Conservation (phyloP, 2,113 vertebrate species). For the Caranx ignobilis region DNA sequence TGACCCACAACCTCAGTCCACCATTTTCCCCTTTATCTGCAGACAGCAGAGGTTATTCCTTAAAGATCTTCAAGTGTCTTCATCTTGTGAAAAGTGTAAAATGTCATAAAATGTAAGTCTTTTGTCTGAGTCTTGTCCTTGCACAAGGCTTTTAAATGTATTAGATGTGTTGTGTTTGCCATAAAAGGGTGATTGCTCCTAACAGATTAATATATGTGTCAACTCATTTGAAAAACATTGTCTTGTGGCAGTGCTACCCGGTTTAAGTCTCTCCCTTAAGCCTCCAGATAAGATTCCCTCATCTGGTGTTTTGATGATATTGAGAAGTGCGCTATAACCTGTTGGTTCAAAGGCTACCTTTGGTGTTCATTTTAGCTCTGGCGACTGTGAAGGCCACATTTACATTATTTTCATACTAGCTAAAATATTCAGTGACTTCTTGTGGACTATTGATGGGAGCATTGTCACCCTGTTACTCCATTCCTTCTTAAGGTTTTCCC, state of each 20-base stretch:
- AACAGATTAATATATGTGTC: not conserved
- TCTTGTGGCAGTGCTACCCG: not conserved
- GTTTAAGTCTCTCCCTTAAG: not conserved
- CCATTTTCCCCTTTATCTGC: not conserved
- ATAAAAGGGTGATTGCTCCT: not conserved
- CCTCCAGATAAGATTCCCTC: too few relatives aligned
- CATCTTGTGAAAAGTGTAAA: slow-evolving; percentile 11
- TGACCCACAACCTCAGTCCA: not conserved
- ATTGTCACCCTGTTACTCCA: too few relatives aligned
- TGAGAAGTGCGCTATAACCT: too few relatives aligned
- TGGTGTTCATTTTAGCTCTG: too few relatives aligned
- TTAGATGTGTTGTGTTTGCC: slow-evolving; percentile 3
- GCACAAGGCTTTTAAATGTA: not conserved
- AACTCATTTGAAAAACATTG: not conserved
- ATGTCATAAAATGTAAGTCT: slow-evolving; percentile 26
- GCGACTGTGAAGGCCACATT: too few relatives aligned
- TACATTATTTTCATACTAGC: too few relatives aligned
- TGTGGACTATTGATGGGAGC: too few relatives aligned
- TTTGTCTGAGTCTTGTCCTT: not conserved
- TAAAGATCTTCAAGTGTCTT: not conserved
- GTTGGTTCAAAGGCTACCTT: too few relatives aligned
- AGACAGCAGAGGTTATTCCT: not conserved
- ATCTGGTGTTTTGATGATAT: too few relatives aligned
- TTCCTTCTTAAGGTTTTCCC: too few relatives aligned
- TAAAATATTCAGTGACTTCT: too few relatives aligned